Evolutionary conservation across 1,140 invertebrate genomes (phyloP).

Genomic region (Nephila pilipes): DNA sequence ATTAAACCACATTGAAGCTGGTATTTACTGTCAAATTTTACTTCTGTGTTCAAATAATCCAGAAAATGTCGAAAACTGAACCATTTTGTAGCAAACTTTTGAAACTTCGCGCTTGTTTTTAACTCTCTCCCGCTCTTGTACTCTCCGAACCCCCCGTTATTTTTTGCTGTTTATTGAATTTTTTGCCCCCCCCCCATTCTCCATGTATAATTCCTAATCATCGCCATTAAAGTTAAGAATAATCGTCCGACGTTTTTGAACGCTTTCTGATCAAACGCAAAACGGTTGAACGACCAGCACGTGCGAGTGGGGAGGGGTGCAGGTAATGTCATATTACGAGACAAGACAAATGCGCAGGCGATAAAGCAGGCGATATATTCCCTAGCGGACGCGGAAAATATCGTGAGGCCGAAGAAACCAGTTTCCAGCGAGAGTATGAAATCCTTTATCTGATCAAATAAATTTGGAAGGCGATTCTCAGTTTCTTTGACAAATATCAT

Average conservation of each 20-base stretch:
- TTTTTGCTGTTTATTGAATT: too few relatives aligned
- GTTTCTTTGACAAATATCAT: slow-evolving; percentile 16
- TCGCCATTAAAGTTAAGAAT: background rate
- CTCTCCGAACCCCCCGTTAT: too few relatives aligned
- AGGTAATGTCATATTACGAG: background rate
- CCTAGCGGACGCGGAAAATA: background rate
- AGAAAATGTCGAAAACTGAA: too few relatives aligned
- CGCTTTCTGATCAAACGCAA: background rate
- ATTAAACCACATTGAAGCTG: too few relatives aligned
- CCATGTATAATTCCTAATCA: too few relatives aligned
- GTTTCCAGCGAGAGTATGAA: background rate
- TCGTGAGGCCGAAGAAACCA: background rate
- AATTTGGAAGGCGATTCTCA: background rate
- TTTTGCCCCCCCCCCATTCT: too few relatives aligned
- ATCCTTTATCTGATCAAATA: slow-evolving; percentile 18
- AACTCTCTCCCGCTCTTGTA: too few relatives aligned
- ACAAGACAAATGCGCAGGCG: background rate
- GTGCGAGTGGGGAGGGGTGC: too few relatives aligned
- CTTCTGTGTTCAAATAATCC: too few relatives aligned
- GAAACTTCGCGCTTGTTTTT: too few relatives aligned
- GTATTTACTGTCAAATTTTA: too few relatives aligned
- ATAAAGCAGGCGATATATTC: background rate
- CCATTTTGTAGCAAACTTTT: too few relatives aligned
- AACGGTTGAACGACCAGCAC: background rate
- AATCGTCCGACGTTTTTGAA: background rate